These are phyloP conservation scores for Sanderia malayensis DNA, from an alignment of 30 jellyfish, hydroid and myxozoan species.

Conservation along the genomic window DNA sequence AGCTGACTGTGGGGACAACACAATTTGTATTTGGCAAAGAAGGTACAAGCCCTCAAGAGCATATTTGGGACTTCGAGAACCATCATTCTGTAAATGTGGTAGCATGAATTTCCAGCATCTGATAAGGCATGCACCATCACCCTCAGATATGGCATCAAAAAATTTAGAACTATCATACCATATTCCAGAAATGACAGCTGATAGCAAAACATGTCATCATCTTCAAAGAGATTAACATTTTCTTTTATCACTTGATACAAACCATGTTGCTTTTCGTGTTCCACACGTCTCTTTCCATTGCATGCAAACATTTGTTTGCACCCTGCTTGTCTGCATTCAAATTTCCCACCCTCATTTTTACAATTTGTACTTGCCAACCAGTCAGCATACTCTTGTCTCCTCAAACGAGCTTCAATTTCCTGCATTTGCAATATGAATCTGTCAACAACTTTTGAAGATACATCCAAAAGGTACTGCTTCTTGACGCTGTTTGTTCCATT, in stretches of 20 bases:
- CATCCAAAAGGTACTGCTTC: background rate
- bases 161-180: background rate
- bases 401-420: background rate
- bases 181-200: background rate
- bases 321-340: constrained; percentile 15
- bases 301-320: constrained; percentile 9
- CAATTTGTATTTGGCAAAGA: background rate
- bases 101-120: constrained; percentile 30
- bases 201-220: constrained; percentile 11
- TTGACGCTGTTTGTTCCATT: background rate
- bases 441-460: background rate
- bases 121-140: constrained; percentile 16
- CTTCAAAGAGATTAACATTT: background rate
- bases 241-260: background rate
- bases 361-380: constrained; percentile 6
- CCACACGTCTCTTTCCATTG: constrained; percentile 8
- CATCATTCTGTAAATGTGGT: constrained; percentile 24
- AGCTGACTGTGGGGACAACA: constrained; percentile 20
- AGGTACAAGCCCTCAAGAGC: constrained; percentile 17
- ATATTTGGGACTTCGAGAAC: constrained; percentile 13
- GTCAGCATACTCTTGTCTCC: constrained; percentile 15
- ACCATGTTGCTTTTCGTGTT: constrained; percentile 21
- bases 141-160: background rate
- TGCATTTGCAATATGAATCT: background rate
- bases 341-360: constrained; percentile 20